phyloP scores from a whole-genome alignment of 2,888 invertebrate genomes.

The Linnaemya tessellans region DNA sequence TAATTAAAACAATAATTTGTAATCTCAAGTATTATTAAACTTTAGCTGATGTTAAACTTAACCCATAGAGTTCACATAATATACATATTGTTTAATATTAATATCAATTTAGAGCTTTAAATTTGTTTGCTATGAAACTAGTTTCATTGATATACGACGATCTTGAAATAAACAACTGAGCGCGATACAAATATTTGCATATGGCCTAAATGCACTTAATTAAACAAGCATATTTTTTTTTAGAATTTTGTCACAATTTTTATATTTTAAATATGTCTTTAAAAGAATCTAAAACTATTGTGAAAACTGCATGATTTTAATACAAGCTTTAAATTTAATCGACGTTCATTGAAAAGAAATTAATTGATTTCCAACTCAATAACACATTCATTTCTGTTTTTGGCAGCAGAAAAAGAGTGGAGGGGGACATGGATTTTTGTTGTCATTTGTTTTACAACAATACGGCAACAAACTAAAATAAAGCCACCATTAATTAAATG shows the following conservation, averaged over 20 bases:
- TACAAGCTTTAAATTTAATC: neutral
- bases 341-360: neutral
- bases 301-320: neutral
- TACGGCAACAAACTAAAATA: neutral
- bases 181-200: neutral
- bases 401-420: neutral
- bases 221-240: constrained; percentile 9
- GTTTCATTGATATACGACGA: neutral
- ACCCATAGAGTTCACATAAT: too few species aligned
- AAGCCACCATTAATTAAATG: constrained; percentile 41
- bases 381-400: neutral
- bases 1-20: too few species aligned
- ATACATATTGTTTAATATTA: too few species aligned
- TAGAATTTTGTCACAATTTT: constrained; percentile 13
- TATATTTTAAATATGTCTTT: neutral
- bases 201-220: constrained; percentile 14
- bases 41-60: too few species aligned
- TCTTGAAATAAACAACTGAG: neutral
- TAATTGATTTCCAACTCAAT: constrained; percentile 8
- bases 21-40: too few species aligned
- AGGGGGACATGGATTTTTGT: neutral
- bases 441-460: constrained; percentile 25
- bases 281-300: neutral
- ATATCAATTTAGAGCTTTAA: neutral
- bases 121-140: neutral